Conservation (phyloP, 2,113 vertebrate species). For the Poeciliopsis retropinna region DNA sequence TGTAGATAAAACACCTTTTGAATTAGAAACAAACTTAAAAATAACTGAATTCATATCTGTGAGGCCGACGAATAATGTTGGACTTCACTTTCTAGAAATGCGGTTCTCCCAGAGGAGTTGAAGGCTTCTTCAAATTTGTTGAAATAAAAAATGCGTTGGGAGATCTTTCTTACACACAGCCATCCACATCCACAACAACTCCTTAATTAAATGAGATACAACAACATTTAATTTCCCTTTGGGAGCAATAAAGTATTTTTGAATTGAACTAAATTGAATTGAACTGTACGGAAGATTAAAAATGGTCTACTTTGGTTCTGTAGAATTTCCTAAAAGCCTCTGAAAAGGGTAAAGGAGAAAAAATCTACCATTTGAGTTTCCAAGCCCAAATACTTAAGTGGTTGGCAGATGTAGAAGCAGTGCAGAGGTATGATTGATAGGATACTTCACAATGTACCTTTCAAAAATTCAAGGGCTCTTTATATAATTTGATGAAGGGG, state of each 20-base stretch:
- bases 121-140: no score
- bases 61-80: no score
- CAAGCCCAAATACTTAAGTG: conserved; percentile 11
- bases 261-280: background rate
- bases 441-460: conserved; percentile 14
- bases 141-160: no score
- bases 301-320: background rate
- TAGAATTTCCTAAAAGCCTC: background rate
- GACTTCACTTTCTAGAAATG: no score
- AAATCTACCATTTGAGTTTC: background rate
- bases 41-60: background rate
- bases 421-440: conserved; percentile 2
- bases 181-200: no score
- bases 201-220: no score
- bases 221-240: no score
- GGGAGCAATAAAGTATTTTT: no score
- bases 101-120: no score
- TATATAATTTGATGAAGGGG: conserved; percentile 18
- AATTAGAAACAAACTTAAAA: background rate
- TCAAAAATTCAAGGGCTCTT: conserved; percentile 25
- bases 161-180: no score
- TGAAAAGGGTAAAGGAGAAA: conserved; percentile 10
- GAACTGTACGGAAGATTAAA: background rate
- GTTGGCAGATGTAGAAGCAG: conserved; percentile 16
- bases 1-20: no score